phyloP scores from a whole-genome alignment of 2,888 invertebrate species.

The Machimus rusticus region DNA sequence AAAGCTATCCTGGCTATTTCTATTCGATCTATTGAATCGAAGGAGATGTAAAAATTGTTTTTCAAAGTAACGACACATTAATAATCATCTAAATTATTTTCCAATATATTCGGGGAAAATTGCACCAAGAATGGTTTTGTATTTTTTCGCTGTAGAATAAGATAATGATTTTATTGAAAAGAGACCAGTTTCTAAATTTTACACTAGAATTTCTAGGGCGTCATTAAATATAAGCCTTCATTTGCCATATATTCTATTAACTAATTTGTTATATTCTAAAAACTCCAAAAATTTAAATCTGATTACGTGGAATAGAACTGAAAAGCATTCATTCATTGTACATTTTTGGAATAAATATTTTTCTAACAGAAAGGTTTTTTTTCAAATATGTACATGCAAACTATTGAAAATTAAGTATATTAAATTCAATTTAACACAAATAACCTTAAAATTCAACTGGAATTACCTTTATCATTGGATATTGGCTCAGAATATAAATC shows the following conservation, averaged over 20 bases:
- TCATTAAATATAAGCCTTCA: no score
- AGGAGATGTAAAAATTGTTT: no score
- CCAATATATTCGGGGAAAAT: no score
- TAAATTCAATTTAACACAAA: background rate
- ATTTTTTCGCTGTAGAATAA: no score
- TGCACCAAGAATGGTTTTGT: no score
- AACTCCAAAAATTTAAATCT: no score
- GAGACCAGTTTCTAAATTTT: no score
- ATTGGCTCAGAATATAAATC: conserved; percentile 58
- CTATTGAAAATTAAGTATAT: background rate
- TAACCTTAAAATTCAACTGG: background rate
- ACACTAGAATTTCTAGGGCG: no score
- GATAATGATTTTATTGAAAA: no score
- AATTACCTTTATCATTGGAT: conserved; percentile 55
- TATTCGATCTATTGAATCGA: background rate
- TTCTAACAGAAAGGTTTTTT: background rate
- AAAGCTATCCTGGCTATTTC: background rate
- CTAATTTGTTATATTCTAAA: no score
- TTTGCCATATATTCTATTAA: no score
- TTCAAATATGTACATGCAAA: background rate
- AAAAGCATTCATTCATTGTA: background rate
- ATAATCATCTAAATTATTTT: background rate
- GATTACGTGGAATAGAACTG: background rate
- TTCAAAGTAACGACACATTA: background rate
- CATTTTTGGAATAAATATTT: background rate